Percentiles rank a stretch among this genome's conserved stretches.
Evolutionary conservation across 2,888 invertebrate genomes (phyloP).

Genomic region (Pristionchus maxplancki): DNA sequence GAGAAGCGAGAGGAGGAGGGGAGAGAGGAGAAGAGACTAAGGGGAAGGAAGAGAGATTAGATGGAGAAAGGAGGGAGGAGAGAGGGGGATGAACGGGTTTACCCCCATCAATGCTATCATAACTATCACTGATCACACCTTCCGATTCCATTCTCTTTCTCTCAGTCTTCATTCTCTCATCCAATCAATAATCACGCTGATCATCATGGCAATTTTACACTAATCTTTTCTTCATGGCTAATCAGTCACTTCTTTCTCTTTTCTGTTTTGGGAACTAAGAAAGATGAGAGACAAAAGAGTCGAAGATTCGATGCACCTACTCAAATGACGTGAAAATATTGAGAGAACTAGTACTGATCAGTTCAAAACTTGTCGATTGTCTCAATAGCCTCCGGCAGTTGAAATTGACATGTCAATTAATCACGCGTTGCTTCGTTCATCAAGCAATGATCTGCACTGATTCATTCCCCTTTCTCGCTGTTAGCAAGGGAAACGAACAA

Average conservation of each 20-base stretch:
- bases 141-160: not conserved
- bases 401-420: not conserved
- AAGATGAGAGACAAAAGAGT: constrained; percentile 27
- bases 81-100: constrained; percentile 3
- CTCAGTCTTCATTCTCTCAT: not conserved
- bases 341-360: constrained; percentile 11
- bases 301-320: not conserved
- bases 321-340: constrained; percentile 1
- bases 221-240: constrained; percentile 11
- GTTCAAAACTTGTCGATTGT: constrained; percentile 18
- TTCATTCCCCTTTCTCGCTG: constrained; percentile 22
- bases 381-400: not conserved
- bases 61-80: constrained; percentile 14
- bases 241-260: constrained; percentile 23
- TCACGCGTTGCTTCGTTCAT: constrained; percentile 3
- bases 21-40: not conserved
- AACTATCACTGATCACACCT: constrained; percentile 36
- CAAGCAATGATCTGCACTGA: not conserved
- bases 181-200: not conserved
- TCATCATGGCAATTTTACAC: constrained; percentile 11
- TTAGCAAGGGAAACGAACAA: not conserved
- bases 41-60: constrained; percentile 13
- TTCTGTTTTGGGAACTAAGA: constrained; percentile 25
- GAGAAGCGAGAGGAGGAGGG: constrained; percentile 24
- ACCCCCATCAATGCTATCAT: constrained; percentile 14